Evolutionary conservation across 2,113 vertebrate species (phyloP).

Genomic region (Solea senegalensis): DNA sequence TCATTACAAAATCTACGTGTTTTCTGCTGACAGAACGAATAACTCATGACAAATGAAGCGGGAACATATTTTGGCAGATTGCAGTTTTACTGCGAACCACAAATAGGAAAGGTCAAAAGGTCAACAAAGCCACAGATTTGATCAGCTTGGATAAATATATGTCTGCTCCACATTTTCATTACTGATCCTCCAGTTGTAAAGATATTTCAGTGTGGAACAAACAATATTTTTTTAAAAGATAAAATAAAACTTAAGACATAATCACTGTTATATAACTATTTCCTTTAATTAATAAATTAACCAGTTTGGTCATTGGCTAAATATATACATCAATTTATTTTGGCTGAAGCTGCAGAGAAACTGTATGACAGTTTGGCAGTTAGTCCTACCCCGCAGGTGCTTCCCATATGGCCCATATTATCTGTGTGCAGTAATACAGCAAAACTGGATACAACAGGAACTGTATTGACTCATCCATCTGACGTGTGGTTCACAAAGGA

Average conservation of each 20-base stretch:
- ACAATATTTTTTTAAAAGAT: background rate
- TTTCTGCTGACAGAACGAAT: background rate
- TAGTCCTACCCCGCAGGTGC: constrained; percentile 38
- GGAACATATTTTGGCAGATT: background rate
- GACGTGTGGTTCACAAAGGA: constrained; percentile 27
- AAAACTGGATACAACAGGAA: constrained; percentile 33
- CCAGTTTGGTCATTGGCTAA: background rate
- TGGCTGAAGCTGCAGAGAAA: background rate
- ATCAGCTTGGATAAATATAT: constrained; percentile 11
- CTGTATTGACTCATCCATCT: constrained; percentile 49
- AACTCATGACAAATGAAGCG: background rate
- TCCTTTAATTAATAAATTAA: background rate
- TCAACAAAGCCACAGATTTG: too few species aligned
- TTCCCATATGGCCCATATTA: constrained; percentile 60
- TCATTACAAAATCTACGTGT: constrained; percentile 7
- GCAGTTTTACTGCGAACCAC: background rate
- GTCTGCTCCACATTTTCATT: too few species aligned
- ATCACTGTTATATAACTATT: background rate
- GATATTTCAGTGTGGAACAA: background rate
- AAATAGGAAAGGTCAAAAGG: background rate
- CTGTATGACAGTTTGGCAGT: constrained; percentile 45
- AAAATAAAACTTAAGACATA: background rate
- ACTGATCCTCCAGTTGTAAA: background rate
- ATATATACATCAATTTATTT: background rate
- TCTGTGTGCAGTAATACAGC: constrained; percentile 36